Evolutionary conservation across 2,888 invertebrate genomes (phyloP).

Genomic region (Plusia festucae): DNA sequence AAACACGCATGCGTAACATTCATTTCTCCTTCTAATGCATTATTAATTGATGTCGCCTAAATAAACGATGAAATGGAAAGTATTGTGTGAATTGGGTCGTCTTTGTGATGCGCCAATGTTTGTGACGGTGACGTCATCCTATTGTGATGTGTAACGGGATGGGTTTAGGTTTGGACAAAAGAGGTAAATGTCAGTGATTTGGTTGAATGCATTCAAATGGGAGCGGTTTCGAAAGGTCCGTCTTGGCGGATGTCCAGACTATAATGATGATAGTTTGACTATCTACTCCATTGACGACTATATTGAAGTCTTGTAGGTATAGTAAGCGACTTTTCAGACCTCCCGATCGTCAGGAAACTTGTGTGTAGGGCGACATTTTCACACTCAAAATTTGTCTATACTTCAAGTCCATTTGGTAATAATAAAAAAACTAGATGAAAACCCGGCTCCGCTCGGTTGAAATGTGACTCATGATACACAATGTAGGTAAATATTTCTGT

Average conservation of each 20-base stretch:
- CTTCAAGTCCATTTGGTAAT: no score
- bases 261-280: not conserved
- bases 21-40: slow-evolving; percentile 66
- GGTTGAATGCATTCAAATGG: slow-evolving; percentile 7
- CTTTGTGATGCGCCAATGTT: slow-evolving; percentile 51
- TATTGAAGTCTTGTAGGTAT: not conserved
- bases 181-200: slow-evolving; percentile 31
- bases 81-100: slow-evolving; percentile 64
- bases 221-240: slow-evolving; percentile 17
- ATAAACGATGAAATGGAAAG: slow-evolving; percentile 70
- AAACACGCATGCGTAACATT: slow-evolving; percentile 53
- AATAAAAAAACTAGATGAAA: no score
- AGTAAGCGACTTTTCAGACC: no score
- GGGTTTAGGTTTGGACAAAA: slow-evolving; percentile 42
- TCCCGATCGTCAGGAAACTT: no score
- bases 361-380: no score
- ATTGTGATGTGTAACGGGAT: slow-evolving; percentile 44
- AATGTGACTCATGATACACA: no score
- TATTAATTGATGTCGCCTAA: slow-evolving; percentile 68
- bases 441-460: no score
- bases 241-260: slow-evolving; percentile 4
- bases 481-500: no score
- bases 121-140: slow-evolving; percentile 37
- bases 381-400: no score
- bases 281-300: not conserved